Evolutionary conservation across 2,888 invertebrate genomes (phyloP), one percentile per base, ranked within the genome.

Genomic region (Brachypalpus laphriformis): DNA sequence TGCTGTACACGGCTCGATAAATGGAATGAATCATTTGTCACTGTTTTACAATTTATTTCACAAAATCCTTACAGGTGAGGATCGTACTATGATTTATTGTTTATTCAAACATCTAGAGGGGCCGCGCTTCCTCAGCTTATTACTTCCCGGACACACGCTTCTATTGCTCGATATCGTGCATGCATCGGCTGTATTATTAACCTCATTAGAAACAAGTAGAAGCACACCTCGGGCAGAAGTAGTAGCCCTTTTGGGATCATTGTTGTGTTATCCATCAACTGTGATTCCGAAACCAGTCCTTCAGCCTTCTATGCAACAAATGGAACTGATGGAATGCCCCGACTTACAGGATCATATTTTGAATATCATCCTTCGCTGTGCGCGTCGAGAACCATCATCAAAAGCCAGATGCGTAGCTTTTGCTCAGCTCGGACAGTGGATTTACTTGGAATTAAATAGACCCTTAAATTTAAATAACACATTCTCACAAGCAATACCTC

Each of bases 21-120:
- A 87, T 1, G 90, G 90, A 0, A 91, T 90, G 87, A 95, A 95
- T 56, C 96, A 97, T 90, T 92, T 98, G 86, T 94, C 97, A 1
- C 94, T 98, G 77, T 98, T 98, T 92, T 98, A 98, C 92, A 93
- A 96, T 82, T 95, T 97, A 2, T 92, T 98, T 71, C 98, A 98
- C 92, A 94, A 92, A 93, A 93, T 95, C 87, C 91, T 95, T 34
- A 94, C 94, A 0, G 95, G 95, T 34, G 94, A 94, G 87, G 95
- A 95, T 83, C 94, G 97, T 90, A 95, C 96, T 81, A 94, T 96
- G 57, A 94, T 96, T 54, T 97, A 96, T 92, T 94, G 94, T 3
- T 94, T 97, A 65, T 92, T 98, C 14, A 95, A 95, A 88, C 94
- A 96, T 89, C 93, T 97, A 89, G 97, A 98, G 22, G 98, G 98